These are phyloP conservation scores for Punctoribates punctum DNA, from an alignment of 2,888 invertebrate species.

Conservation along the genomic window DNA sequence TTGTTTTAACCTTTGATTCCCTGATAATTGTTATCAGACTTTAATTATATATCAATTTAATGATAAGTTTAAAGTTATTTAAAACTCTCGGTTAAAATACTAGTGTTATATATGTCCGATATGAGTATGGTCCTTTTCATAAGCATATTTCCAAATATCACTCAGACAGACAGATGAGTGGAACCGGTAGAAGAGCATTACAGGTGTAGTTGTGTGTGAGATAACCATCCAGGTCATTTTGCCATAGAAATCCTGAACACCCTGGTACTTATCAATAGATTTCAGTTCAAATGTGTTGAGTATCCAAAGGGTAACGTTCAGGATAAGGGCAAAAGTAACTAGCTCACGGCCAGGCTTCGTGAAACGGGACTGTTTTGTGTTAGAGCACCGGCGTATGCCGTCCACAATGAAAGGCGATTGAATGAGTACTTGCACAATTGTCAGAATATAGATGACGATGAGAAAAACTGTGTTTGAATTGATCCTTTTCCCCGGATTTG, in stretches of 20 bases:
- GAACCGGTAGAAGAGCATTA: constrained; percentile 73
- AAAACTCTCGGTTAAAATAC: no score
- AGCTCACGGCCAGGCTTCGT: constrained; percentile 70
- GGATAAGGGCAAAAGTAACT: constrained; percentile 69
- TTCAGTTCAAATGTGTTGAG: constrained; percentile 67
- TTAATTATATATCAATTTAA: no score
- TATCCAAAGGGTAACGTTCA: constrained; percentile 73
- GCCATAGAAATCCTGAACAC: constrained; percentile 66
- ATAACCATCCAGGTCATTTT: constrained; percentile 68
- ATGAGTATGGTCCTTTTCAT: constrained; percentile 58
- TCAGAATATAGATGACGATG: constrained; percentile 44
- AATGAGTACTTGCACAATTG: constrained; percentile 64
- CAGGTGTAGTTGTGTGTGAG: constrained; percentile 67
- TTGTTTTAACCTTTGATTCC: no score
- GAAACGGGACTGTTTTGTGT: constrained; percentile 62
- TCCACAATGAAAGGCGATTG: constrained; percentile 72
- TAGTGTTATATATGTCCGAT: not conserved
- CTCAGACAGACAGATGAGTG: constrained; percentile 74
- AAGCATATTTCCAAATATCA: constrained; percentile 73
- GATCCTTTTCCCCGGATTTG: not conserved
- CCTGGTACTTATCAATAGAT: constrained; percentile 58
- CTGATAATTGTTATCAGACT: no score
- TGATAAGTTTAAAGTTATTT: no score
- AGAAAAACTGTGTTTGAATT: constrained; percentile 31
- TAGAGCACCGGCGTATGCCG: constrained; percentile 69